Evolutionary conservation across 2,113 vertebrate genomes (phyloP), one percentile per base, ranked within the genome.

Genomic region (Salvelinus sp.): DNA sequence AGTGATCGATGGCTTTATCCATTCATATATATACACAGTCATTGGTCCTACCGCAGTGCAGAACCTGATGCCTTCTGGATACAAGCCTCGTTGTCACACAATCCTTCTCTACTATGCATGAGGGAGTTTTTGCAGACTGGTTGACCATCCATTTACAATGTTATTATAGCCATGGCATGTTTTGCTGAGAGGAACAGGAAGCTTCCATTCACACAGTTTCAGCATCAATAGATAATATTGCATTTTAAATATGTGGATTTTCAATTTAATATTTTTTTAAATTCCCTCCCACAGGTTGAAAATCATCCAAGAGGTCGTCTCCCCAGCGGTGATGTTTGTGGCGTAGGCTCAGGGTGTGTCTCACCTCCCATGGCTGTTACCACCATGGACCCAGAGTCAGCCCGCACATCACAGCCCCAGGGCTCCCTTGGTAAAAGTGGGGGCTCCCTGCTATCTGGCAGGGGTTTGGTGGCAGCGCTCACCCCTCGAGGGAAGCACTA

Each of bases 401-500:
- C 87, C 50, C 86, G 73, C 80, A 89, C 91, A 70, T 84, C 95
- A 57, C 92, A 93, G 85, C 82, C 91, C 62, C 80, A 87, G 74
- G 63, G 82, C 58, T 62, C 83, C 67, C 78, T 92, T 85, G 65
- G 76, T 22, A 86, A 86, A 76, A 79, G 85, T 27, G 83, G 77
- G 69, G 84, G 1, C 25, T 77, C 92, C 60, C 85, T 94, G 69
- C 72, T 94, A 18, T 70, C 84, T 0, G 67, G 16, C 72, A 83
- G 84, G 68, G 33, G 65, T 58, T 84, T 69, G 74, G 85, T 78
- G 66, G 79, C 58, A 10, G 90, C 0, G 38, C 90, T 80, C 38
- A 77, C 2, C 25, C 70, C 87, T 74, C 93, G 93, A 1, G 91
- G 93, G 47, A 98, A 95, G 82, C 95, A 97, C 86, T 98, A 98